These are phyloP conservation scores for Pissodes strobi DNA, from an alignment of 1,140 invertebrate species.

Conservation along the genomic window DNA sequence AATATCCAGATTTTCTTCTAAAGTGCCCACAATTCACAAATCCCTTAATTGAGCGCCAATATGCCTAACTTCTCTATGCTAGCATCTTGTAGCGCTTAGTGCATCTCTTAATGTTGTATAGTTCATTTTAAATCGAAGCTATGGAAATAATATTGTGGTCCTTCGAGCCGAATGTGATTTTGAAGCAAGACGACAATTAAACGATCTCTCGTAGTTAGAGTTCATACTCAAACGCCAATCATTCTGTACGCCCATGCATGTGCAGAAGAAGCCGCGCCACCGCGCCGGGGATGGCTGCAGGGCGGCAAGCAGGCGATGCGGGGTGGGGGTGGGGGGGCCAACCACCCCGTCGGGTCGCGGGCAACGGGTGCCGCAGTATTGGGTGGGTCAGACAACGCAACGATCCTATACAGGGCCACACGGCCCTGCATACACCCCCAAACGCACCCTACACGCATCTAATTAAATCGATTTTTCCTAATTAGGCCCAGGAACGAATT, in stretches of 20 bases:
- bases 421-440: slow-evolving; percentile 42
- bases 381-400: slow-evolving; percentile 56
- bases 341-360: slow-evolving; percentile 51
- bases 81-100: not conserved
- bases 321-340: slow-evolving; percentile 41
- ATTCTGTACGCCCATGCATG: slow-evolving; percentile 23
- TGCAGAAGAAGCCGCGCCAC: slow-evolving; percentile 36
- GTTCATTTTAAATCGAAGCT: too few species aligned
- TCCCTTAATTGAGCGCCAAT: not conserved
- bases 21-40: too few species aligned
- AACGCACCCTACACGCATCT: slow-evolving; percentile 29
- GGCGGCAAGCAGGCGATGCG: slow-evolving; percentile 42
- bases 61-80: not conserved
- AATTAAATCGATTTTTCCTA: slow-evolving; percentile 22
- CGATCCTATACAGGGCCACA: slow-evolving; percentile 37
- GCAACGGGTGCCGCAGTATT: slow-evolving; percentile 56
- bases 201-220: not conserved
- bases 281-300: slow-evolving; percentile 41
- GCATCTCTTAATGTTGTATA: not conserved
- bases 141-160: too few species aligned
- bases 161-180: too few species aligned
- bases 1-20: too few species aligned
- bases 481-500: too few species aligned
- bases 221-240: too few species aligned
- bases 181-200: not conserved